Evolutionary conservation across 2,797 vertebrate genomes (phyloP), one percentile per base, ranked within the genome.

Genomic region (Hippopotamyrus pictus): DNA sequence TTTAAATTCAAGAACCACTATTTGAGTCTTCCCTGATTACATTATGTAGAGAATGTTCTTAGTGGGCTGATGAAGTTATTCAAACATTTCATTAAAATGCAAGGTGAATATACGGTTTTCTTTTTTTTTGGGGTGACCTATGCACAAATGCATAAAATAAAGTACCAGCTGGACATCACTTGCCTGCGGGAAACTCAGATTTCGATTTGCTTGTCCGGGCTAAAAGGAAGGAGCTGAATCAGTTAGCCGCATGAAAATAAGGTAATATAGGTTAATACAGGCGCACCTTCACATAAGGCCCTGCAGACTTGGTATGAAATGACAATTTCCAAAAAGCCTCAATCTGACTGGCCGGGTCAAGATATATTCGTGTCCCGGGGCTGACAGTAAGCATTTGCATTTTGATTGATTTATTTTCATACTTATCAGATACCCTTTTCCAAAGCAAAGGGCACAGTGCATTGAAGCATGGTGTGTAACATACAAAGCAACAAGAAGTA

Each of bases 1-100:
- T 96, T 95, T 94, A 95, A 96, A 96, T 96, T 96, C 95, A 95
- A 95, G 94, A 95, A 95, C 94, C 93, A 93, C 94, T 93, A 96
- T 96, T 96, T 94, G 94, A 96, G 95, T 94, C 93, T 92, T 92
- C 91, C 92, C 94, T 94, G 94, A 96, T 94, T 96, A 94, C 95
- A 94, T 92, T 93, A 93, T 94, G 93, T 93, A 94, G 89, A n/a
- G 90, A 93, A 92, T 94, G 93, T 94, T 94, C 95, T 94, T 92
- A 94, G 92, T 90, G 90, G 91, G 92, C 93, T 92, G 92, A 91
- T 89, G 91, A 91, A 92, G 92, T 92, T 93, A 92, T 89, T 92
- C 91, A 93, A 95, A 95, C 93, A 94, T 94, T 94, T 92, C 91
- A 95, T 96, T 93, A 94, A 93, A 93, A 94, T 93, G 91, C 92